Conservation (phyloP, 2,797 vertebrate species). For the Argya squamiceps region DNA sequence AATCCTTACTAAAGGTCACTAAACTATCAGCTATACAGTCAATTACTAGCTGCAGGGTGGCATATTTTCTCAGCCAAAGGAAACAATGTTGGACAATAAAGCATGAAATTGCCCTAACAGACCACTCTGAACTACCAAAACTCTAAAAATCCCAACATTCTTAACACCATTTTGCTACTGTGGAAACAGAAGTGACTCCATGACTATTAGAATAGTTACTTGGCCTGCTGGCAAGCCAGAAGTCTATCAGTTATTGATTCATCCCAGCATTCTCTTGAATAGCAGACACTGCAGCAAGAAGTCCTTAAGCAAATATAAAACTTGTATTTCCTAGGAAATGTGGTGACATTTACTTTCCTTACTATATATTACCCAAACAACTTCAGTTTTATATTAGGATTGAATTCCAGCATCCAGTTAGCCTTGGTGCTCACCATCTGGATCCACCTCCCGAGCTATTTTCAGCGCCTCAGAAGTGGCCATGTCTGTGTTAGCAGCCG, state of each 20-base stretch:
- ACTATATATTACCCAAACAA: background rate
- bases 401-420: background rate
- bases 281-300: background rate
- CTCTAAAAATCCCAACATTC: background rate
- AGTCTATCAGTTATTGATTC: background rate
- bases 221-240: background rate
- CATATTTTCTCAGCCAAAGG: background rate
- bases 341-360: background rate
- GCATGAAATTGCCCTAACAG: background rate
- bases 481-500: conserved; percentile 98
- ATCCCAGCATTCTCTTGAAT: background rate
- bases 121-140: background rate
- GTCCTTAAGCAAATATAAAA: background rate
- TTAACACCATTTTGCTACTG: background rate
- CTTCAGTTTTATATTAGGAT: background rate
- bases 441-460: conserved; percentile 96
- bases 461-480: conserved; percentile 98
- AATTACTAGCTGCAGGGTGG: background rate
- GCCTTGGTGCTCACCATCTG: conserved; percentile 83
- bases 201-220: background rate
- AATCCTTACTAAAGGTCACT: background rate
- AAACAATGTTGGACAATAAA: background rate
- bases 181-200: background rate
- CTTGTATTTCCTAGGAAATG: background rate
- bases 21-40: background rate